phyloP scores from a whole-genome alignment of 2,888 invertebrate genomes.

The Oligia strigilis region DNA sequence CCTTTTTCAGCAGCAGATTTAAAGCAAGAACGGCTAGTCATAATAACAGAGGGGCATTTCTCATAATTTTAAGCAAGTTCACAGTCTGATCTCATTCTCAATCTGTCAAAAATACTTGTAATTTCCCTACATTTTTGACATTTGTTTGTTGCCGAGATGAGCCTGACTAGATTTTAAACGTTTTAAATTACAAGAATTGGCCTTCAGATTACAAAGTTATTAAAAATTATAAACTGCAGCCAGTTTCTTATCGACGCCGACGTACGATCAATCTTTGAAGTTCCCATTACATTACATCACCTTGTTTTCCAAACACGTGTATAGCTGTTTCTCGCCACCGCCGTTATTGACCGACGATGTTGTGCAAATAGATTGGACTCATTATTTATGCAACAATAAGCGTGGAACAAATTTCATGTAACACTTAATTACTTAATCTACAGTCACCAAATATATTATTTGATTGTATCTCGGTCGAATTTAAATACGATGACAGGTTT shows the following conservation, averaged over 20 bases:
- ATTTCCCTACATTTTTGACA: too few relatives aligned
- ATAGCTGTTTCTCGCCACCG: slow-evolving; percentile 4
- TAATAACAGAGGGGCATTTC: not conserved
- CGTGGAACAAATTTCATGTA: not conserved
- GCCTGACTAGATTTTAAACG: too few relatives aligned
- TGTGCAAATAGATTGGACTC: slow-evolving; percentile 41
- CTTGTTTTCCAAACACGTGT: slow-evolving; percentile 33
- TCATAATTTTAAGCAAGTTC: too few relatives aligned
- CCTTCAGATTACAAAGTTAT: not conserved
- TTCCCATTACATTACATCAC: slow-evolving; percentile 22
- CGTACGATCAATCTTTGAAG: slow-evolving; percentile 1
- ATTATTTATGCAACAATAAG: slow-evolving; percentile 18
- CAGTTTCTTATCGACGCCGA: slow-evolving; percentile 10
- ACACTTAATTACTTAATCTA: not conserved
- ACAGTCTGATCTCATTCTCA: too few relatives aligned
- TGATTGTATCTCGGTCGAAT: not conserved
- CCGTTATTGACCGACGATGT: slow-evolving; percentile 27
- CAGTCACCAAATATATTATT: not conserved
- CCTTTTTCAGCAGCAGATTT: not conserved
- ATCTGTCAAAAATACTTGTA: too few relatives aligned
- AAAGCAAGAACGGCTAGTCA: not conserved
- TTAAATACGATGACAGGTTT: slow-evolving; percentile 9
- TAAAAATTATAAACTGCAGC: slow-evolving; percentile 3
- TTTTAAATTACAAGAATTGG: too few relatives aligned
- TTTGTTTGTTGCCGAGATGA: too few relatives aligned